These are phyloP conservation scores for Thymallus thymallus DNA, from an alignment of 2,113 vertebrate genomes.

Conservation along the genomic window DNA sequence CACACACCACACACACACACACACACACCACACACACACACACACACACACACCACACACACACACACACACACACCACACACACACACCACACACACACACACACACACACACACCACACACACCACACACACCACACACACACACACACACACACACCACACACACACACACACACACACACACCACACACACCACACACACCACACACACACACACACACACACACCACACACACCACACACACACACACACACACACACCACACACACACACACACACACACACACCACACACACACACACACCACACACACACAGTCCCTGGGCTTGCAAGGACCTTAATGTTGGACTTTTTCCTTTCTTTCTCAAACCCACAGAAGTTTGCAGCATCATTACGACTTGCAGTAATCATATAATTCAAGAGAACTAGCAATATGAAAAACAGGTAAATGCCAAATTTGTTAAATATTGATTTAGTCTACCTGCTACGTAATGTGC, in stretches of 20 bases:
- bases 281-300: too few relatives aligned
- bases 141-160: slow-evolving; percentile 17
- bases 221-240: slow-evolving; percentile 29
- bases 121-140: slow-evolving; percentile 17
- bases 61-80: slow-evolving; percentile 20
- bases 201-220: slow-evolving; percentile 17
- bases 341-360: slow-evolving; percentile 15
- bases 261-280: slow-evolving; percentile 18
- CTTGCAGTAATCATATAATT: slow-evolving; percentile 38
- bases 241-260: slow-evolving; percentile 17
- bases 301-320: slow-evolving; percentile 24
- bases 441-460: slow-evolving; percentile 34
- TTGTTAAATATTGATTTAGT: slow-evolving; percentile 31
- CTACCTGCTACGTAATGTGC: neutral
- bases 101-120: slow-evolving; percentile 19
- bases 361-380: slow-evolving; percentile 31
- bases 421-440: slow-evolving; percentile 19
- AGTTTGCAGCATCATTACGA: slow-evolving; percentile 61
- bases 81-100: slow-evolving; percentile 30
- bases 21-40: slow-evolving; percentile 31
- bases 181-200: slow-evolving; percentile 29
- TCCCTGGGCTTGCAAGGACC: slow-evolving; percentile 47
- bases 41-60: slow-evolving; percentile 16
- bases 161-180: slow-evolving; percentile 17
- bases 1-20: slow-evolving; percentile 18